Evolutionary conservation across 2,888 invertebrate genomes (phyloP), one percentile per base, ranked within the genome.

Genomic region (Blastobasis adustella): DNA sequence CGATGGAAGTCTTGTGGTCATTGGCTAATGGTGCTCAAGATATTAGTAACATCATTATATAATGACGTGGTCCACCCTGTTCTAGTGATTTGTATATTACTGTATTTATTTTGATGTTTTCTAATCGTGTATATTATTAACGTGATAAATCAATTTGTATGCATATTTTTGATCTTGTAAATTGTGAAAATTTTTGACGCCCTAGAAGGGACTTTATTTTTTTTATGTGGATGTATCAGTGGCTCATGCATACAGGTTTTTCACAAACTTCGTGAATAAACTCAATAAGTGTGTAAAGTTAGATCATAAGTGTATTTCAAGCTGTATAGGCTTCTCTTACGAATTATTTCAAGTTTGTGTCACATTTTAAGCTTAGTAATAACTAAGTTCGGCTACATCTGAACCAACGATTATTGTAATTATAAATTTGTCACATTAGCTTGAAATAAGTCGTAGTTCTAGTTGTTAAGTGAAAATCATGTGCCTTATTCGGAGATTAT

Each of bases 401-500:
- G 23, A 23, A 23, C 23, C 23, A 23, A 23, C 23, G 23, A 23
- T 23, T 23, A 46, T 9, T 46, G 5, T 46, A 46, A 46, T 7
- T 10, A 10, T 45, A 45, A 5, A 10, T 47, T 47, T 47, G 10
- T 38, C 36, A 39, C 41, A 6, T 43, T 49, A 49, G 49, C 8
- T 37, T 8, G 23, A 23, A 23, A 23, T 23, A 23, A 23, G 23
- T 23, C 23, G 23, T 23, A 23, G 23, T 23, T 23, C 23, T 23
- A 23, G 23, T 23, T 42, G 10, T 46, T 71, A 71, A 72, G 67
- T 67, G 62, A 66, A 63, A 70, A 67, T 64, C 51, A 78, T 71
- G 82, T 82, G 82, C 82, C 82, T 82, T 82, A 78, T 58, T 76
- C 69, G 68, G 82, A 83, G 75, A 82, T 82, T 78, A 77, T 66